phyloP scores from a whole-genome alignment of 1,140 invertebrate species.

The Papilio aristodemus region DNA sequence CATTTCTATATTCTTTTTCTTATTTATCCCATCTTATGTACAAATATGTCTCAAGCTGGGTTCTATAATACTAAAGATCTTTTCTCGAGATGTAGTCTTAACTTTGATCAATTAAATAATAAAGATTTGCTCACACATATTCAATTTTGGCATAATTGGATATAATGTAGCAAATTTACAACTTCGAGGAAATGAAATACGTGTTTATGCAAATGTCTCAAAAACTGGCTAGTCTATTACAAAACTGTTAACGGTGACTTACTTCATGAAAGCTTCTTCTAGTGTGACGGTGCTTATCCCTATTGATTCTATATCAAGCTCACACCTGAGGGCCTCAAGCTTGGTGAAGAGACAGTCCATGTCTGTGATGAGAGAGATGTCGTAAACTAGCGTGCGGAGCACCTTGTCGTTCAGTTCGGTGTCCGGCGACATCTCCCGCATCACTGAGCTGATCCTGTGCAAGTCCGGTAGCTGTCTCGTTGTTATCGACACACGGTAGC shows the following conservation, averaged over 20 bases:
- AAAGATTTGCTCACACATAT: too few relatives aligned
- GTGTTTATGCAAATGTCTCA: too few relatives aligned
- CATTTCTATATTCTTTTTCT: too few relatives aligned
- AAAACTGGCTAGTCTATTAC: too few relatives aligned
- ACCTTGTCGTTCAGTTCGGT: constrained; percentile 40
- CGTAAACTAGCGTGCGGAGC: constrained; percentile 43
- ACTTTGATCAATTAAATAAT: too few relatives aligned
- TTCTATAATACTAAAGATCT: too few relatives aligned
- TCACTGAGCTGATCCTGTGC: constrained; percentile 33
- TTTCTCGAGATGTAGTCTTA: too few relatives aligned
- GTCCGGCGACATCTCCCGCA: constrained; percentile 35
- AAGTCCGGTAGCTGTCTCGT: constrained; percentile 37
- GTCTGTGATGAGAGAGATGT: constrained; percentile 39
- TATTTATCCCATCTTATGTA: too few relatives aligned
- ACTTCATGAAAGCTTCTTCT: constrained; percentile 92
- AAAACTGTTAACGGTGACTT: constrained; percentile 41
- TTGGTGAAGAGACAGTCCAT: constrained; percentile 81
- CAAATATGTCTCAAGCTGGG: too few relatives aligned
- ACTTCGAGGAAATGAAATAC: too few relatives aligned
- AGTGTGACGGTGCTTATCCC: constrained; percentile 90
- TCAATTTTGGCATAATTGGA: too few relatives aligned
- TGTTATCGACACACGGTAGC: constrained; percentile 48
- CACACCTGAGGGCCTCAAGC: constrained; percentile 81
- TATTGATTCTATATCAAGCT: constrained; percentile 85
- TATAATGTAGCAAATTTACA: too few relatives aligned